These are phyloP conservation scores for Pseudococcus jackbeardsleyi DNA, from an alignment of 2,888 invertebrate genomes.

Conservation along the genomic window DNA sequence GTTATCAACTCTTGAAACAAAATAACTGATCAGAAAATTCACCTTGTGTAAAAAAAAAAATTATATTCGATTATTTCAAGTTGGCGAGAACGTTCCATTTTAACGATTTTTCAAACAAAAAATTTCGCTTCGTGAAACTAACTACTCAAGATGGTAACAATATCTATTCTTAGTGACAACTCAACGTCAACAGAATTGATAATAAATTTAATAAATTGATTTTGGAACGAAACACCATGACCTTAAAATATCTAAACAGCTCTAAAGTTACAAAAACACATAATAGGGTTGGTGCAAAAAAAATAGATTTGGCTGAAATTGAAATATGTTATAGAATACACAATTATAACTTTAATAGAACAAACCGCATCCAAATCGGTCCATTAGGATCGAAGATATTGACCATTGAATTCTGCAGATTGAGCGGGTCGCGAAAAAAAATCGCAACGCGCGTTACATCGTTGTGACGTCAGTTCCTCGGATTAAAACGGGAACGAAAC, in stretches of 20 bases:
- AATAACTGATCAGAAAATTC: neutral
- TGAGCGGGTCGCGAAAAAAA: too few species aligned
- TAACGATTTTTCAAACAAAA: neutral
- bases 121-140: neutral
- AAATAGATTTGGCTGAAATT: too few species aligned
- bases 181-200: constrained; percentile 1
- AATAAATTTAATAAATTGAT: neutral
- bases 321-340: too few species aligned
- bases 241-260: neutral
- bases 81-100: neutral
- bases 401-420: too few species aligned
- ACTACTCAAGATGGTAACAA: neutral
- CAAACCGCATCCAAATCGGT: too few species aligned
- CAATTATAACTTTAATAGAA: too few species aligned
- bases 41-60: neutral
- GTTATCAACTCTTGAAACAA: neutral
- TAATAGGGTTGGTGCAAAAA: too few species aligned
- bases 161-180: neutral
- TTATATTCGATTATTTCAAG: neutral
- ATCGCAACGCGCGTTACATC: too few species aligned
- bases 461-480: too few species aligned
- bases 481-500: too few species aligned
- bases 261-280: neutral
- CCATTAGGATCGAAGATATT: too few species aligned
- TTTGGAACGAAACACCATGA: neutral